Percentiles rank a stretch among this genome's conserved stretches.
phyloP scores from a whole-genome alignment of 2,888 invertebrate species.

The Trimorus sp. region DNA sequence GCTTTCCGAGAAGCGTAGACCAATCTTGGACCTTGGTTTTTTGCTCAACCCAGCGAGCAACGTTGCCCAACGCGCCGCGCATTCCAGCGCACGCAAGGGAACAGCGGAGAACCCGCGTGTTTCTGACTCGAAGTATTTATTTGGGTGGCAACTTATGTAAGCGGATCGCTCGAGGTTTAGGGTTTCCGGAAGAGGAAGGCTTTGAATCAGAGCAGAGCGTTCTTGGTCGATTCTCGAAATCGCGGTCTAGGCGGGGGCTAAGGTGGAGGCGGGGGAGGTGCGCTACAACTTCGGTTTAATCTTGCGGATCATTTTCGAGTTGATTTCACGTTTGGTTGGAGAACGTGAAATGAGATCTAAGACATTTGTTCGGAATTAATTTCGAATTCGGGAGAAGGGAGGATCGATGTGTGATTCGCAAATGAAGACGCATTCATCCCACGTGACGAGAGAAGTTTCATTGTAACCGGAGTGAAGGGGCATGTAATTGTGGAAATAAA shows the following conservation, averaged over 20 bases:
- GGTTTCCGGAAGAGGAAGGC: slow-evolving; percentile 43
- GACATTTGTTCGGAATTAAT: slow-evolving; percentile 1
- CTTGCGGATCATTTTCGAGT: background rate
- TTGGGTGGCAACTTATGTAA: slow-evolving; percentile 23
- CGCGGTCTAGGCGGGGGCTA: background rate
- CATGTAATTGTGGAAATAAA: too few species aligned
- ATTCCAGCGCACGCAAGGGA: slow-evolving; percentile 7
- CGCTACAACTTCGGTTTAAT: background rate
- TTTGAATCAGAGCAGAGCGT: slow-evolving; percentile 10
- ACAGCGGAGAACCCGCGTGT: slow-evolving; percentile 5
- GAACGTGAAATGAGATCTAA: background rate
- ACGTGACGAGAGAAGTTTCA: too few species aligned
- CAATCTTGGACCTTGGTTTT: slow-evolving; percentile 29
- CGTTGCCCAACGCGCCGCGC: slow-evolving; percentile 22
- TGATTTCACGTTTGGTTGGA: background rate
- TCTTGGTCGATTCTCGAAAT: slow-evolving; percentile 17
- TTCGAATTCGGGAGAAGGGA: background rate
- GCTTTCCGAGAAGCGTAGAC: slow-evolving; percentile 52
- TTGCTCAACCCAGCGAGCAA: slow-evolving; percentile 34
- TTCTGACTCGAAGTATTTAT: slow-evolving; percentile 5
- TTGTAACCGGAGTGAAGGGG: too few species aligned
- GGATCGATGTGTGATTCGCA: background rate
- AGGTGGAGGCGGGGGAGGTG: background rate
- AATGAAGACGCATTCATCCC: background rate
- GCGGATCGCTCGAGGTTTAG: slow-evolving; percentile 12